Percentiles rank a stretch among this genome's conserved stretches.
These are phyloP conservation scores for Prionailurus bengalensis DNA, from an alignment of 2,113 vertebrate genomes.

Conservation along the genomic window DNA sequence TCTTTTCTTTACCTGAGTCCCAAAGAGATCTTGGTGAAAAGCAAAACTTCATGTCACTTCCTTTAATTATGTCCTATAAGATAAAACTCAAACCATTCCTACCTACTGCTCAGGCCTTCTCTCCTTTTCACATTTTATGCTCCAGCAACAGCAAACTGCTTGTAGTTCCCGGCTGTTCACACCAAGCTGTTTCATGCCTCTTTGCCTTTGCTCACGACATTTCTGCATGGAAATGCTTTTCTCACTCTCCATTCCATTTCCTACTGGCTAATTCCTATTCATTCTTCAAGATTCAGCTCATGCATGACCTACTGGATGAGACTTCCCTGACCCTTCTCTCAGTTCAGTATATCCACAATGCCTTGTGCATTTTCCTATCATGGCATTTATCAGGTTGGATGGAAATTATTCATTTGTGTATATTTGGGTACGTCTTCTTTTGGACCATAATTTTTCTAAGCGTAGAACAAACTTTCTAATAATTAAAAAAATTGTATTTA, in stretches of 20 bases:
- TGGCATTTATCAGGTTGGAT: neutral
- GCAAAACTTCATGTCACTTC: neutral
- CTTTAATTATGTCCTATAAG: neutral
- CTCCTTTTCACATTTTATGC: neutral
- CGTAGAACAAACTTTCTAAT: neutral
- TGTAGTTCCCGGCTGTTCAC: neutral
- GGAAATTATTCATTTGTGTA: neutral
- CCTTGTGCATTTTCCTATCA: neutral
- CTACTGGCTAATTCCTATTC: neutral
- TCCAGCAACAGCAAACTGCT: neutral
- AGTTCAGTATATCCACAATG: neutral
- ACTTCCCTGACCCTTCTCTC: neutral
- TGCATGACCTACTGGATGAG: neutral
- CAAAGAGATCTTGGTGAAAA: constrained; percentile 10
- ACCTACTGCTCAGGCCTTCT: neutral
- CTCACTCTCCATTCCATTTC: constrained; percentile 12
- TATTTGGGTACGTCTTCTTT: neutral
- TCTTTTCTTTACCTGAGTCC: neutral
- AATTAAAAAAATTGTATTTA: neutral
- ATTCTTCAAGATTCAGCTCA: constrained; percentile 31
- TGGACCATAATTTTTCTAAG: neutral
- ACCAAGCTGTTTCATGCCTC: neutral
- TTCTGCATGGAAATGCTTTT: constrained; percentile 58
- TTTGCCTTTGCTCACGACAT: constrained; percentile 12
- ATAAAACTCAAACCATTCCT: neutral